Evolutionary conservation across 1,140 invertebrate species (phyloP).

Genomic region (Eueides isabella): DNA sequence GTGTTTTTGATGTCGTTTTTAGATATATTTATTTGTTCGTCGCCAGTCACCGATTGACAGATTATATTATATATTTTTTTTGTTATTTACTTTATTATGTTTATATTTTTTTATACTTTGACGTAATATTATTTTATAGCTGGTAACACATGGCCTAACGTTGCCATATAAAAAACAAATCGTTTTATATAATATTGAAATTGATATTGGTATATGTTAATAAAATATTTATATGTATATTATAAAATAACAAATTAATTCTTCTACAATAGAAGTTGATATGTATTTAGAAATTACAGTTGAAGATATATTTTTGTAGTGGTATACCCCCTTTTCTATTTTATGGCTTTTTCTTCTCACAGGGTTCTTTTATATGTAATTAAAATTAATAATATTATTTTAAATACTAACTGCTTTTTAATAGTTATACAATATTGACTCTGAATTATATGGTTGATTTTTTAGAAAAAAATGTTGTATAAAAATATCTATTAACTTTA

Average conservation of each 20-base stretch:
- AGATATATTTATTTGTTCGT: neutral
- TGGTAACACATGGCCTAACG: neutral
- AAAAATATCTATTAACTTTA: neutral
- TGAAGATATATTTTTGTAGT: slow-evolving; percentile 7
- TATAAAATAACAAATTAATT: neutral
- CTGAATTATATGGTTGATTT: neutral
- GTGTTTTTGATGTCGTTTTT: neutral
- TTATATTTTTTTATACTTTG: slow-evolving; percentile 3
- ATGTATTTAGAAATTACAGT: neutral
- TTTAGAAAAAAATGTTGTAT: too few species aligned
- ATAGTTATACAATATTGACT: neutral
- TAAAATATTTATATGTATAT: too few species aligned
- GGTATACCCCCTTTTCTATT: neutral
- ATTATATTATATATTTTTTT: neutral
- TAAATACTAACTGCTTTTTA: neutral
- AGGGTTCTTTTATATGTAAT: slow-evolving; percentile 3
- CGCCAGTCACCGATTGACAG: neutral
- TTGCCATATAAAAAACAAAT: neutral
- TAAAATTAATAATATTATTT: neutral
- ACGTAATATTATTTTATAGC: neutral
- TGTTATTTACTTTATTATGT: neutral
- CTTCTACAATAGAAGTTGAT: neutral
- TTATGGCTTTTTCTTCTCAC: neutral
- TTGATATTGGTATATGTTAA: neutral
- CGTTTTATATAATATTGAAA: neutral